phyloP scores from a whole-genome alignment of 2,797 vertebrate species.

The Trachops cirrhosus region DNA sequence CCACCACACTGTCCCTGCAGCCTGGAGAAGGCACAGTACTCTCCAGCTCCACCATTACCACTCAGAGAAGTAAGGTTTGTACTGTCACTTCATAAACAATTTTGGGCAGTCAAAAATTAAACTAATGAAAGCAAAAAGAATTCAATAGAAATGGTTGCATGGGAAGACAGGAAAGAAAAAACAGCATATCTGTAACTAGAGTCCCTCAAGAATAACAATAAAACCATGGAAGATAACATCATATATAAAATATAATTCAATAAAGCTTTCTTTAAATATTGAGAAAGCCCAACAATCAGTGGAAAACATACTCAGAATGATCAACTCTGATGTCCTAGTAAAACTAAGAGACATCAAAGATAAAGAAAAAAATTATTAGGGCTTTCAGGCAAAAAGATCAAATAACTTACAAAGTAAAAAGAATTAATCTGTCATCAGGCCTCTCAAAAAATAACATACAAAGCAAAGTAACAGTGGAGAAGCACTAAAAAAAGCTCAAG shows the following conservation, averaged over 20 bases:
- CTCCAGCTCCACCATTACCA: neutral
- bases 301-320: neutral
- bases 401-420: slow-evolving; percentile 20
- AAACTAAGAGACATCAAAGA: slow-evolving; percentile 15
- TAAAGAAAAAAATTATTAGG: neutral
- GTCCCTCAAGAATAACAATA: neutral
- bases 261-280: neutral
- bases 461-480: neutral
- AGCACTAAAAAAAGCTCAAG: neutral
- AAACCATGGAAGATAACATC: neutral
- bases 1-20: too few species aligned
- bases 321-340: neutral
- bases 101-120: neutral
- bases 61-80: neutral
- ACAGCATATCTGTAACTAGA: neutral
- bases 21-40: neutral
- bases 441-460: neutral
- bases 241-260: neutral
- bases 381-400: slow-evolving; percentile 17
- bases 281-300: neutral
- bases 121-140: neutral
- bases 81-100: neutral
- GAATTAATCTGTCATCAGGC: neutral
- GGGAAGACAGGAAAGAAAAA: neutral
- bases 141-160: neutral